Percentiles rank a stretch among this genome's conserved stretches.
phyloP scores from a whole-genome alignment of 2,888 invertebrate species.

The Sympetrum striolatum region DNA sequence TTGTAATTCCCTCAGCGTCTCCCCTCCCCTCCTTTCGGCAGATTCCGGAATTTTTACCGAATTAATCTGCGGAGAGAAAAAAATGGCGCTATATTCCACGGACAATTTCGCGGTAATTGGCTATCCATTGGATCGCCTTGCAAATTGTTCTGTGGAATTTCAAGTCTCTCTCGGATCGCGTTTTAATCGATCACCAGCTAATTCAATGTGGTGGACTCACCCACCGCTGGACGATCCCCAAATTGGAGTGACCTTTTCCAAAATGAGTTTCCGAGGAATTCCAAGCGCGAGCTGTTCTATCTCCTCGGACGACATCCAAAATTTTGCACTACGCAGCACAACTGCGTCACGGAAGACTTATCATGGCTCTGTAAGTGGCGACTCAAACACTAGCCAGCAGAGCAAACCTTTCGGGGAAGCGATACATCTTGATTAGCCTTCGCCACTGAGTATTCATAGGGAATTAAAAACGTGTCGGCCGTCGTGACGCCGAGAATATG shows the following conservation, averaged over 20 bases:
- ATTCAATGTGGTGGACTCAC: slow-evolving; percentile 17
- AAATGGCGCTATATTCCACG: neutral
- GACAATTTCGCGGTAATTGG: slow-evolving; percentile 7
- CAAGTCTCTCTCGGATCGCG: slow-evolving; percentile 19
- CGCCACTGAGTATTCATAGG: no score
- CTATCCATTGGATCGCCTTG: neutral
- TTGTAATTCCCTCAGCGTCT: no score
- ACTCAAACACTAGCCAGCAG: no score
- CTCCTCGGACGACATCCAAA: neutral
- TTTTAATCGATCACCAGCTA: slow-evolving; percentile 14
- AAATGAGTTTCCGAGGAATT: slow-evolving; percentile 32
- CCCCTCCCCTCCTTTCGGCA: neutral
- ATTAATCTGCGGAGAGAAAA: neutral
- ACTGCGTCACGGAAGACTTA: neutral
- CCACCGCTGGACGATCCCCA: neutral
- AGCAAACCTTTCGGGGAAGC: no score
- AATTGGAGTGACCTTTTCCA: slow-evolving; percentile 27
- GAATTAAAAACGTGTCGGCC: no score
- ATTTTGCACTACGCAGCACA: neutral
- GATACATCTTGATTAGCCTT: no score
- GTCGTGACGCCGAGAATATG: no score
- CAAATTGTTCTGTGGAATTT: slow-evolving; percentile 40
- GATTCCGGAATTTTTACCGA: neutral
- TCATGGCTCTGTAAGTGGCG: no score
- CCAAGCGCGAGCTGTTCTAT: slow-evolving; percentile 1